A percentile compares a stretch with the other conserved stretches of the same genome.
Conservation (phyloP, 2,888 invertebrate genomes). For the Caenorhabditis becei region DNA sequence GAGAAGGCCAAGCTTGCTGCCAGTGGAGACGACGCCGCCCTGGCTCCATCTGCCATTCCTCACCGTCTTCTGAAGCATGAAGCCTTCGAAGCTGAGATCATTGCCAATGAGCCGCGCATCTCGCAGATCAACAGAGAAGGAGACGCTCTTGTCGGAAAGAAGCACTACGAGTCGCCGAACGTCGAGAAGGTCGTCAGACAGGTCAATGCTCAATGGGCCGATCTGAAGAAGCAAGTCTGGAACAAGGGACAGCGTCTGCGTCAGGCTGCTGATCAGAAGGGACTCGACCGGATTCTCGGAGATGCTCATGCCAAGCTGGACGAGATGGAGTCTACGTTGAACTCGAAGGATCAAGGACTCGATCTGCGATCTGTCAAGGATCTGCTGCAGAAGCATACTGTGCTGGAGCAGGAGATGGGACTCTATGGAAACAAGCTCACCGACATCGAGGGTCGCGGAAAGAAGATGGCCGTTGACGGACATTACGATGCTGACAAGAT, state of each 20-base stretch:
- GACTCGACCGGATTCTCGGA: conserved; percentile 87
- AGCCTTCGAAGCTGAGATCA: conserved; percentile 84
- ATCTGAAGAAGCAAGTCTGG: conserved; percentile 86
- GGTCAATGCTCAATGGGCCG: conserved; percentile 89
- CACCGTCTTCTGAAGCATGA: conserved; percentile 83
- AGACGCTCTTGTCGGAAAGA: conserved; percentile 87
- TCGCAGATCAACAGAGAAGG: conserved; percentile 83
- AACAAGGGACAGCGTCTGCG: conserved; percentile 82
- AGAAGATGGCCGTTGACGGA: conserved; percentile 93
- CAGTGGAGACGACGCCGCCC: conserved; percentile 69
- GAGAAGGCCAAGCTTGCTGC: conserved; percentile 89
- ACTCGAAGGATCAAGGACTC: conserved; percentile 87
- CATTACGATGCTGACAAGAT: conserved; percentile 95
- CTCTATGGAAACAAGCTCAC: conserved; percentile 90
- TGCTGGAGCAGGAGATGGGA: conserved; percentile 90
- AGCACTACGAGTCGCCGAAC: conserved; percentile 86
- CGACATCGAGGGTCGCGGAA: conserved; percentile 83
- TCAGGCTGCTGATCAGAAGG: conserved; percentile 76
- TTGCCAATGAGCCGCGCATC: conserved; percentile 83
- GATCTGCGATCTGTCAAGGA: conserved; percentile 94
- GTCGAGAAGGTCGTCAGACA: conserved; percentile 87
- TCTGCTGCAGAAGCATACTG: conserved; percentile 86
- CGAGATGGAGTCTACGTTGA: conserved; percentile 89
- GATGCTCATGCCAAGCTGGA: conserved; percentile 91
- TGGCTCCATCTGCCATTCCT: conserved; percentile 84